Evolutionary conservation across 2,797 vertebrate genomes (phyloP), one percentile per base, ranked within the genome.

Genomic region (Oryzias sinensis): DNA sequence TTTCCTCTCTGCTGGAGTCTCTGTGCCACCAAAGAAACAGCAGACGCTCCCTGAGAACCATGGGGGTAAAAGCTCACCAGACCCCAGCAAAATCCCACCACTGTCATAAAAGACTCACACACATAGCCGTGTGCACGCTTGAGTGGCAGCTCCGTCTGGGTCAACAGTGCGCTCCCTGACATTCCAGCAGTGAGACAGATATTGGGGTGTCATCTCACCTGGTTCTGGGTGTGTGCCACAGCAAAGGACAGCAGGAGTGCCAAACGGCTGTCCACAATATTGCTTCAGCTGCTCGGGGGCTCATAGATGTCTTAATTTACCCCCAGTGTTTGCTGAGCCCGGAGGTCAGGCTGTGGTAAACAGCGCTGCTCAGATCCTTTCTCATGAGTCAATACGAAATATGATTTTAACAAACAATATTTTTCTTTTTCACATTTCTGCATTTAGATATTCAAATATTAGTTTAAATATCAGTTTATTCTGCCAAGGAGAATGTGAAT

Each of bases 71-170:
- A 62, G 49, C 25, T 68, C 65, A 56, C 54, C 70, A 77, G 65
- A 59, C 37, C 47, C 56, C 53, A 55, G 33, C 58, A 74, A 69
- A 69, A 37, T 50, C 56, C 55, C 62, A 37, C 27, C 55, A 54
- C 67, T 52, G 43, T 11, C 15, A 45, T 42, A 50, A 49, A 50
- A 51, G 47, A 67, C 53, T 43, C 62, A 66, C 64, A 66, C 73
- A 62, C 63, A 76, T 86, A 82, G 66, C 50, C 46, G 20, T 72
- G 70, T 53, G 47, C 60, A 65, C 66, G 70, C 76, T 61, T 87
- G 92, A 94, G 83, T 92, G 89, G 87, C 68, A 56, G 75, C 15
- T 13, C 77, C 63, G 75, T 88, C 88, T 92, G 91, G 83, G 93
- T 91, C 89, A 92, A 89, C 85, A 92, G 79, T 46, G 52, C 50